Evolutionary conservation across 2,888 invertebrate species (phyloP), one percentile per base, ranked within the genome.

Genomic region (Adelognathus sp.): DNA sequence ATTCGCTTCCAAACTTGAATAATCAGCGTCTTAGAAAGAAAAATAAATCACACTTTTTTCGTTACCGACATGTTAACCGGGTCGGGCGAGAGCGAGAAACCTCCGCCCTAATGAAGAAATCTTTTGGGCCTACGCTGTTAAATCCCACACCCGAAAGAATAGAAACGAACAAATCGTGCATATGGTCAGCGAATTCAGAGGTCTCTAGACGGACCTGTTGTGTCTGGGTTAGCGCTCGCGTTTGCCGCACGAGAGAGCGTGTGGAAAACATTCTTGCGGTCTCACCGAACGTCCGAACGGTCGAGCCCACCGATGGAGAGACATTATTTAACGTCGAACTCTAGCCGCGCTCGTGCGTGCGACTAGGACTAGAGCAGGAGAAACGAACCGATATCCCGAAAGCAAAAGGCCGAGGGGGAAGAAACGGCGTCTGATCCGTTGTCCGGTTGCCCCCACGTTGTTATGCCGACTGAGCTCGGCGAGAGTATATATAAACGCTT

Each of bases 311-410:
- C 87, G 82, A 83, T 85, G 86, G 83, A 87, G 87, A 87, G 85
- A 85, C 87, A 87, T 87, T 87, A 86, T 87, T 87, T 85, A 86
- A 76, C 81, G 84, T 87, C 87, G 82, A 87, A 87, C 85, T n/a
- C n/a, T 87, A 86, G 86, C 70, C 76, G 75, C 63, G 64, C 44
- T 67, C 71, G 71, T 44, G 58, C 63, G 56, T 64, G 52, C 64
- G 73, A 60, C 63, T 73, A 41, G 67, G 9, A 27, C 27, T 27
- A 46, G 36, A 5, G 50, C 46, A 24, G 64, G 70, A 75, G 76
- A 73, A 66, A 75, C 74, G 75, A 73, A 71, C 61, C n/a, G 77
- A 70, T 67, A 78, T 76, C n/a, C n/a, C 76, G 46, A 81, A 80
- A 75, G 14, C n/a, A n/a, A n/a, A 5, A 7, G 46, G 64, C 33